Conservation (phyloP, 2,113 vertebrate genomes). For the Trinectes maculatus region DNA sequence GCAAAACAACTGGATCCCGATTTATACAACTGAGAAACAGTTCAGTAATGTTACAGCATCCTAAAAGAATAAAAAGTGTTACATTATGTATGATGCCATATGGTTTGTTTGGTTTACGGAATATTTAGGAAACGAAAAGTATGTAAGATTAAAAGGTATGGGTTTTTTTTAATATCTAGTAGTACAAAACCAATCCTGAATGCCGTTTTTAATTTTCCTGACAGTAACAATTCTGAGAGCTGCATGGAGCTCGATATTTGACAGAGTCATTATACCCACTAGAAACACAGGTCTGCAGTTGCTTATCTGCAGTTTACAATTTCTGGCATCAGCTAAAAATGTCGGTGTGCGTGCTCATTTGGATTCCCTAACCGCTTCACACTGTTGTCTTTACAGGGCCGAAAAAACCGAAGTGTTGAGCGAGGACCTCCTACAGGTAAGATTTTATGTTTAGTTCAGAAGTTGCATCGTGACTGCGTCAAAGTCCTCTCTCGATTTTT, state of each 20-base stretch:
- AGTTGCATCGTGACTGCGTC: no score
- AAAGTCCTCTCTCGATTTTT: no score
- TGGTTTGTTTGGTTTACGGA: no score
- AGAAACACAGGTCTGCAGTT: neutral
- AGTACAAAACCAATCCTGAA: neutral
- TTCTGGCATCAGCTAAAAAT: neutral
- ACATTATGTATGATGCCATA: no score
- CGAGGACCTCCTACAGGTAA: conserved; percentile 95
- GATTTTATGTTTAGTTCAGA: neutral
- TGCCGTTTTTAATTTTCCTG: neutral
- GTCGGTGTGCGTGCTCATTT: neutral
- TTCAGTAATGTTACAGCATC: neutral
- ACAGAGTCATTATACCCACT: neutral
- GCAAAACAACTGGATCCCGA: conserved; percentile 14
- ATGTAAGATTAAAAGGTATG: no score
- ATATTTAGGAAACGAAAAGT: no score
- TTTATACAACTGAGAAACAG: conserved; percentile 14
- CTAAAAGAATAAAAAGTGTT: neutral
- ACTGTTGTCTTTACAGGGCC: conserved; percentile 82
- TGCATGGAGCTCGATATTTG: neutral
- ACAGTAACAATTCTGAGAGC: neutral
- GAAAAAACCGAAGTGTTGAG: conserved; percentile 97
- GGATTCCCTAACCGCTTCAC: conserved; percentile 23
- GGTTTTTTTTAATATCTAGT: no score
- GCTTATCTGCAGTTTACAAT: neutral